These are phyloP conservation scores for Okapia johnstoni DNA, from an alignment of 2,113 vertebrate genomes.

Conservation along the genomic window DNA sequence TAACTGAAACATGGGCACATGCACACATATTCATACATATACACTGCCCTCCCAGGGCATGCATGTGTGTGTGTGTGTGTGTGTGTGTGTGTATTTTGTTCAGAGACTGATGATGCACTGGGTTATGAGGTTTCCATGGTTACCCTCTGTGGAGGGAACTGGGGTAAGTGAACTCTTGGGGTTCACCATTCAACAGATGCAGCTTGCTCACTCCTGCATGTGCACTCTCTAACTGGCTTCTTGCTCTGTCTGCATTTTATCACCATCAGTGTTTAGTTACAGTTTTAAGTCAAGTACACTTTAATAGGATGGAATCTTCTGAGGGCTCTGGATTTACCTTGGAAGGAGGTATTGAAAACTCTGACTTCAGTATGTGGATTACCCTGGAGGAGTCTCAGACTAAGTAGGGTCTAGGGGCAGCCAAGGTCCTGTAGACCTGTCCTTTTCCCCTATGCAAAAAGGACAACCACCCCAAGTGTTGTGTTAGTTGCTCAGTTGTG, in stretches of 20 bases:
- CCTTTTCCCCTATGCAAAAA: neutral
- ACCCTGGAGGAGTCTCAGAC: neutral
- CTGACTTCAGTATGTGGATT: neutral
- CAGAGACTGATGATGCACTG: constrained; percentile 58
- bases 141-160: constrained; percentile 73
- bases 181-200: constrained; percentile 47
- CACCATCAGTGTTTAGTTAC: neutral
- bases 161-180: constrained; percentile 76
- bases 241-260: neutral
- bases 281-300: neutral
- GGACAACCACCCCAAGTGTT: neutral
- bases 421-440: neutral
- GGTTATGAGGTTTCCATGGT: constrained; percentile 81
- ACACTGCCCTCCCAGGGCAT: neutral
- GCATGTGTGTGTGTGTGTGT: too few species aligned
- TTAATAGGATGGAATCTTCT: neutral
- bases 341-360: neutral
- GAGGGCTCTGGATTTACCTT: neutral
- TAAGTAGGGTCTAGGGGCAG: neutral
- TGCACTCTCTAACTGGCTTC: neutral
- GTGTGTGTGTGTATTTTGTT: constrained; percentile 30
- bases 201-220: neutral
- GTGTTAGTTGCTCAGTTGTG: neutral
- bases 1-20: neutral
- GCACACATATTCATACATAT: neutral